Evolutionary conservation across 2,113 vertebrate genomes (phyloP).

Genomic region (Strix aluco): DNA sequence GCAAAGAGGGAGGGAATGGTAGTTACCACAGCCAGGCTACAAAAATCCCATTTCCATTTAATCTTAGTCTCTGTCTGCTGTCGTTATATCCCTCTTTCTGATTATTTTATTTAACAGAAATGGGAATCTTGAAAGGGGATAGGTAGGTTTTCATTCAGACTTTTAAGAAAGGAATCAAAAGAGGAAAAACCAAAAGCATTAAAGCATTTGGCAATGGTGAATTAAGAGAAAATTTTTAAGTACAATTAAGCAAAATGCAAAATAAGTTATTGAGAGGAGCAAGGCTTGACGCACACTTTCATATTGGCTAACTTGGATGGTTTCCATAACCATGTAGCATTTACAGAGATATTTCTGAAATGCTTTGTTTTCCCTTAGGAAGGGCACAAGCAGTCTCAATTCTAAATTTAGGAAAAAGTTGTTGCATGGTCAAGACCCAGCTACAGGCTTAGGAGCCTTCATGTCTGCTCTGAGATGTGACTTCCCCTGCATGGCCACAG

Average conservation of each 20-base stretch:
- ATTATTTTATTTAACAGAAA: not conserved
- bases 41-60: not conserved
- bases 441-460: not conserved
- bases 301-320: not conserved
- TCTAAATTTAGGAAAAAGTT: not conserved
- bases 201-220: not conserved
- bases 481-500: not conserved
- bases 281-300: not conserved
- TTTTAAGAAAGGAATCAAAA: not conserved
- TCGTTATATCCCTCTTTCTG: not conserved
- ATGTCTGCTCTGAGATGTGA: not conserved
- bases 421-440: not conserved
- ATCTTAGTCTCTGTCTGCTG: not conserved
- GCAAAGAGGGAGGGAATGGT: not conserved
- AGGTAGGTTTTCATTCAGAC: not conserved
- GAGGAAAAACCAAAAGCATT: not conserved
- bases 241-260: not conserved
- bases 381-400: not conserved
- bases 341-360: not conserved
- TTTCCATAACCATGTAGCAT: not conserved
- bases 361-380: not conserved
- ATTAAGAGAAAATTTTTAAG: not conserved
- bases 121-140: not conserved
- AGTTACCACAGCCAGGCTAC: not conserved
- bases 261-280: not conserved